A percentile compares a stretch with the other conserved stretches of the same genome.
phyloP scores from a whole-genome alignment of 30 jellyfish, hydroid and myxozoan species.

The Turritopsis rubra region DNA sequence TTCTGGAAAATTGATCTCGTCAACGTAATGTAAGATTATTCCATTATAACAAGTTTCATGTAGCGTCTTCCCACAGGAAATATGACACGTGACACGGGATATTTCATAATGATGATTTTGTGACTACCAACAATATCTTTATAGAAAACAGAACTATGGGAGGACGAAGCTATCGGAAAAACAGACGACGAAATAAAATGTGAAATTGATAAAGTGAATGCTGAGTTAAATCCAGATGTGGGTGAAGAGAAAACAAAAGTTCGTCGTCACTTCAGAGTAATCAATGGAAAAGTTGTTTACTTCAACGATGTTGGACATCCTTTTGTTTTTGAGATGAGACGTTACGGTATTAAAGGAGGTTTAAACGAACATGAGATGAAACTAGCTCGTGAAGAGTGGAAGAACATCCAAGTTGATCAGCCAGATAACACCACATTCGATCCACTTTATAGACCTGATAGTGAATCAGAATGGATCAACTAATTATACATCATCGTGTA shows the following conservation, averaged over 20 bases:
- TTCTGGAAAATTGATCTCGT: no score
- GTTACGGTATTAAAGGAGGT: conserved; percentile 60
- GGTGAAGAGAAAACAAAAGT: conserved; percentile 13
- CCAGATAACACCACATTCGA: conserved; percentile 18
- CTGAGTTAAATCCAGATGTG: conserved; percentile 32
- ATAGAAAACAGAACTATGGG: conserved; percentile 87
- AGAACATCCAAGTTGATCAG: conserved; percentile 29
- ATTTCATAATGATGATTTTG: background rate
- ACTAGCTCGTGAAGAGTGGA: conserved; percentile 49
- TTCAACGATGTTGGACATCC: conserved; percentile 77
- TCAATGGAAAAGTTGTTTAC: conserved; percentile 54
- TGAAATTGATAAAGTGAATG: conserved; percentile 35
- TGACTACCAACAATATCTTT: no score
- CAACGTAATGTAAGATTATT: no score
- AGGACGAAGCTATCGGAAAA: conserved; percentile 47
- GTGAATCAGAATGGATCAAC: conserved; percentile 24
- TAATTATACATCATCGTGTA: background rate
- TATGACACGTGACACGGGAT: no score
- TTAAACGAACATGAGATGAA: conserved; percentile 39
- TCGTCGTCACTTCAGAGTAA: conserved; percentile 26
- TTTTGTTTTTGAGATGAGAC: conserved; percentile 54
- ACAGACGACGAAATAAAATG: conserved; percentile 26
- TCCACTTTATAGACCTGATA: conserved; percentile 12
- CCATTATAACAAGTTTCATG: no score
- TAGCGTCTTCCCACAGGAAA: no score